phyloP scores from a whole-genome alignment of 2,888 invertebrate genomes.

The Scaptomyza polygonia region DNA sequence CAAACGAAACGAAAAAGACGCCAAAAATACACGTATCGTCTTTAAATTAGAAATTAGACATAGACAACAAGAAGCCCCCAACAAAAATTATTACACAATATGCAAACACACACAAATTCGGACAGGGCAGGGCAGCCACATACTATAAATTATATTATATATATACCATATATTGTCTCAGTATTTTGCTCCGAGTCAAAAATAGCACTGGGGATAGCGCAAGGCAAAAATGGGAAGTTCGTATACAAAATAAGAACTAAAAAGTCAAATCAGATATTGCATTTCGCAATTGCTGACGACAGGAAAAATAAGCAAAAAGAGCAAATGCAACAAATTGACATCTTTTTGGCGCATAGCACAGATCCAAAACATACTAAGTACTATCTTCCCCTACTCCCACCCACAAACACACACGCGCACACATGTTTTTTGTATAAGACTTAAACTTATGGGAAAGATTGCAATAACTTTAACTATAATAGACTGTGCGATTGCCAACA shows the following conservation, averaged over 20 bases:
- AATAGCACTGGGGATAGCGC: constrained; percentile 38
- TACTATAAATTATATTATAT: background rate
- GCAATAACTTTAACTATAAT: too few relatives aligned
- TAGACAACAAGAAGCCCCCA: constrained; percentile 34
- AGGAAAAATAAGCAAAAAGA: too few relatives aligned
- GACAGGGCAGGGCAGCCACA: constrained; percentile 1
- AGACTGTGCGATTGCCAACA: too few relatives aligned
- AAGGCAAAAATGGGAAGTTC: background rate
- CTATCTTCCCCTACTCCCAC: too few relatives aligned
- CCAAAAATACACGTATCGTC: constrained; percentile 35
- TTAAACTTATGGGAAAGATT: too few relatives aligned
- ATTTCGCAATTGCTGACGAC: constrained; percentile 38
- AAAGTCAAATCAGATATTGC: constrained; percentile 35
- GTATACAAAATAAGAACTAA: too few relatives aligned
- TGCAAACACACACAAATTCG: constrained; percentile 36
- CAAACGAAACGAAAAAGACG: constrained; percentile 40
- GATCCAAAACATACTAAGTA: too few relatives aligned
- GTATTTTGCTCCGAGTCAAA: constrained; percentile 50
- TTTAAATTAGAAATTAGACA: constrained; percentile 72
- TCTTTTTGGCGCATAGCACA: background rate
- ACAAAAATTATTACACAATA: constrained; percentile 70
- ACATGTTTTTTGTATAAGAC: too few relatives aligned
- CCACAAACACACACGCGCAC: too few relatives aligned
- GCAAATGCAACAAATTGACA: constrained; percentile 10
- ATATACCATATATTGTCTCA: constrained; percentile 10